Percentiles rank a stretch among this genome's conserved stretches.
These are phyloP conservation scores for Coelinius sp. DNA, from an alignment of 2,888 invertebrate species.

Conservation along the genomic window DNA sequence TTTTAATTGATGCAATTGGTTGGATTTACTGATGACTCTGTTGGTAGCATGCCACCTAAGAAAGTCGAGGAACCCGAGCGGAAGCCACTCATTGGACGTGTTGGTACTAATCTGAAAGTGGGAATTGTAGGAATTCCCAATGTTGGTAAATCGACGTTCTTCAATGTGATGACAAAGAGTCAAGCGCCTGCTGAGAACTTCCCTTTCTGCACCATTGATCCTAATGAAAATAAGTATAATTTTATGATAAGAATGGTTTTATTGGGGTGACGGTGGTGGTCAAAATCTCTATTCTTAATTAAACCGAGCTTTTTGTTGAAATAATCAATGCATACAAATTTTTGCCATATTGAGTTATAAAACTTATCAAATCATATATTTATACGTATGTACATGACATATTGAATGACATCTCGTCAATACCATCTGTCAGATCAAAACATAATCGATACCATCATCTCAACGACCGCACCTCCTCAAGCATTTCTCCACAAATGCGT, in stretches of 20 bases:
- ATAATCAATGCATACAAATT: too few relatives aligned
- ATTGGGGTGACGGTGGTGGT: neutral
- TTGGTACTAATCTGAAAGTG: conserved; percentile 95
- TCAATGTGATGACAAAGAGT: conserved; percentile 98
- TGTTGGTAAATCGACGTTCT: conserved; percentile 99
- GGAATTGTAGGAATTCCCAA: conserved; percentile 98
- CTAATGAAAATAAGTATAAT: conserved; percentile 98
- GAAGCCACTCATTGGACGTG: conserved; percentile 92
- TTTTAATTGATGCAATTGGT: neutral
- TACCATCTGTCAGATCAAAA: too few relatives aligned
- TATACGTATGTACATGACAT: too few relatives aligned
- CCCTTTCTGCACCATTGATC: conserved; percentile 99
- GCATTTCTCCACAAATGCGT: conserved; percentile 3
- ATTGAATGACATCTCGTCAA: too few relatives aligned
- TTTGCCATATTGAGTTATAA: neutral
- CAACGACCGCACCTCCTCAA: too few relatives aligned
- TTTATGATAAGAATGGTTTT: conserved; percentile 29
- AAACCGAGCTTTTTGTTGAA: neutral
- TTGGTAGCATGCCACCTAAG: conserved; percentile 82
- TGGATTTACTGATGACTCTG: conserved; percentile 45
- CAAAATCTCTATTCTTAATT: too few relatives aligned
- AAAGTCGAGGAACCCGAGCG: conserved; percentile 91
- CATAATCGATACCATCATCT: too few relatives aligned
- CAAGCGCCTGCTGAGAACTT: conserved; percentile 98
- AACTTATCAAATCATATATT: neutral